Percentiles rank a stretch among this genome's conserved stretches.
Conservation (phyloP, 1,140 invertebrate genomes). For the Pseudomyrmex concolor region DNA sequence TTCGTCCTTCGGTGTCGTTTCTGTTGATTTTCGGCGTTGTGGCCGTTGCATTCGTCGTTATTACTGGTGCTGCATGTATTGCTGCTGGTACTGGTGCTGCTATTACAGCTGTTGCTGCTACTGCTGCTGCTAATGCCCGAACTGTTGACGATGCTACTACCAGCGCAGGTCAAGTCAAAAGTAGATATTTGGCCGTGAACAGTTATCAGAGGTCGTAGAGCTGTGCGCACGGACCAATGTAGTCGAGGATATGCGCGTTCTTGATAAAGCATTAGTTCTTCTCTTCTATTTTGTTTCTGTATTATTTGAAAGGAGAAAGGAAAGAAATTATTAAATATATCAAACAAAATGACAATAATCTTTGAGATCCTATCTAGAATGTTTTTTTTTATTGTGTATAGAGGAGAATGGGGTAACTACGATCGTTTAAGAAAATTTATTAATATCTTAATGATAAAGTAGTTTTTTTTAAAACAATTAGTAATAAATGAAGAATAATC, state of each 20-base stretch:
- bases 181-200: constrained; percentile 72
- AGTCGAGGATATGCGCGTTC: constrained; percentile 91
- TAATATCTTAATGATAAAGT: too few relatives aligned
- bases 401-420: too few relatives aligned
- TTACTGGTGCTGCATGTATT: constrained; percentile 34
- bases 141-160: constrained; percentile 61
- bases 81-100: constrained; percentile 69
- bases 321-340: not conserved
- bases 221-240: constrained; percentile 89
- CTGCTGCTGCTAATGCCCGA: constrained; percentile 67
- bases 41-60: not conserved
- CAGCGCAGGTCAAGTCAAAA: constrained; percentile 57
- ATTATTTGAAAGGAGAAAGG: constrained; percentile 46
- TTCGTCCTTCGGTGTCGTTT: constrained; percentile 75
- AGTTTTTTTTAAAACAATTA: too few relatives aligned
- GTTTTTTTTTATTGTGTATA: too few relatives aligned
- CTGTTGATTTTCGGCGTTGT: constrained; percentile 54
- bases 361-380: too few relatives aligned
- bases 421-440: too few relatives aligned
- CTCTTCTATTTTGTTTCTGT: constrained; percentile 88
- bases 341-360: too few relatives aligned
- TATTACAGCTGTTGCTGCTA: constrained; percentile 56
- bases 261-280: constrained; percentile 90
- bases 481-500: too few relatives aligned
- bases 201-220: constrained; percentile 89